Evolutionary conservation across 2,797 vertebrate genomes (phyloP), one percentile per base, ranked within the genome.

Genomic region (Heterohyrax brucei): DNA sequence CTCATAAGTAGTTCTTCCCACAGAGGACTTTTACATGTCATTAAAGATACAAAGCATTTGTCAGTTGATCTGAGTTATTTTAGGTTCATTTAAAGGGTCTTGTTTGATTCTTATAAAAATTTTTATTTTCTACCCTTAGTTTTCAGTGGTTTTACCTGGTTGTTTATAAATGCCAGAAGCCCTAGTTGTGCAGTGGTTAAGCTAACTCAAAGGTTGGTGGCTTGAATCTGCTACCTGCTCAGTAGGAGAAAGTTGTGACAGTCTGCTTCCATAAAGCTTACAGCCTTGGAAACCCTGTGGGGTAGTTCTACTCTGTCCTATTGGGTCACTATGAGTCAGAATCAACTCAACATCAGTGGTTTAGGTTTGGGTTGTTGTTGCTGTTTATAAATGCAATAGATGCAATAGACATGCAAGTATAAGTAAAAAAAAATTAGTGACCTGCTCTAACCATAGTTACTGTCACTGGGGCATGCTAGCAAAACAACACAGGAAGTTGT

Each of bases 391-490:
- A 75, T 44, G 18, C 44, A 46, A 44, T 22, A 68, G 10, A 75
- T 44, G 18, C 44, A 46, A 44, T 44, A 68, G 10, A 75, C 72
- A 46, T 75, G 19, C 21, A 1, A 10, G n/a, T 66, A 61, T 9
- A 30, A 80, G 33, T 91, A 73, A 93, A 88, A 73, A 93, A 88
- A n/a, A 77, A 62, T 80, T 87, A 95, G 10, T 61, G 33, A 61
- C 24, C 24, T 89, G 16, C 85, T 94, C 66, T 61, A 85, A 7
- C 28, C 83, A 76, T 64, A 16, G 46, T 46, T 92, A 26, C 39
- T 88, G 64, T 48, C 79, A 85, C 33, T 22, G 46, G 68, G 33
- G 46, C 56, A 87, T 68, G n/a, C 44, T 75, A 39, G 39, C 16
- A 70, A 93, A 89, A 93, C 18, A 79, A 66, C 48, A 83, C 10